Conservation (phyloP, 2,113 vertebrate genomes). For the Aspidoscelis tigris region DNA sequence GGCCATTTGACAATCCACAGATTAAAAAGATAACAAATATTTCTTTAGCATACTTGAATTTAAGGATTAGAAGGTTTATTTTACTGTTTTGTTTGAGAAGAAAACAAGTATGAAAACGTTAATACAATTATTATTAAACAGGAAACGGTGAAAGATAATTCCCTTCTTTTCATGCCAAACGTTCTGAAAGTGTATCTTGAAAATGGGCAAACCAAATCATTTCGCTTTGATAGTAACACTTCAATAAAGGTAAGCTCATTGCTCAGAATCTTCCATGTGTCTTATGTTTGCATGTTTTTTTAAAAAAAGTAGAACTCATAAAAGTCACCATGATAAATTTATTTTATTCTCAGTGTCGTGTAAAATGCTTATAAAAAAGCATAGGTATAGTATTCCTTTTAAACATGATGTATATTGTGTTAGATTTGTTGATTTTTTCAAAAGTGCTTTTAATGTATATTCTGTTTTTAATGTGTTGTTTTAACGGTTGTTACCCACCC, state of each 20-base stretch:
- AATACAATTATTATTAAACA: constrained; percentile 64
- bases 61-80: neutral
- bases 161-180: constrained; percentile 99
- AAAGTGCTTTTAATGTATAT: no score
- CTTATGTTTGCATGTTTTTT: neutral
- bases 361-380: neutral
- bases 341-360: constrained; percentile 2
- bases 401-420: no score
- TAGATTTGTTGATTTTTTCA: no score
- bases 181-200: constrained; percentile 99
- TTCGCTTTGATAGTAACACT: constrained; percentile 96
- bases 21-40: constrained; percentile 13
- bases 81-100: constrained; percentile 33
- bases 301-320: neutral
- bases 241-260: constrained; percentile 91
- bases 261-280: neutral
- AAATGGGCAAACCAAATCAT: constrained; percentile 99
- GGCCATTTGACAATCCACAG: neutral
- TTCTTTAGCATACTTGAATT: constrained; percentile 15
- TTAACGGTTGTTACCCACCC: no score
- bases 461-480: no score
- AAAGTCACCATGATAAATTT: constrained; percentile 1
- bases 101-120: constrained; percentile 19
- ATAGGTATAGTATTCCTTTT: neutral
- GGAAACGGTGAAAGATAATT: constrained; percentile 98